Evolutionary conservation across 1,140 invertebrate genomes (phyloP).

Genomic region (Bombus pascuorum): DNA sequence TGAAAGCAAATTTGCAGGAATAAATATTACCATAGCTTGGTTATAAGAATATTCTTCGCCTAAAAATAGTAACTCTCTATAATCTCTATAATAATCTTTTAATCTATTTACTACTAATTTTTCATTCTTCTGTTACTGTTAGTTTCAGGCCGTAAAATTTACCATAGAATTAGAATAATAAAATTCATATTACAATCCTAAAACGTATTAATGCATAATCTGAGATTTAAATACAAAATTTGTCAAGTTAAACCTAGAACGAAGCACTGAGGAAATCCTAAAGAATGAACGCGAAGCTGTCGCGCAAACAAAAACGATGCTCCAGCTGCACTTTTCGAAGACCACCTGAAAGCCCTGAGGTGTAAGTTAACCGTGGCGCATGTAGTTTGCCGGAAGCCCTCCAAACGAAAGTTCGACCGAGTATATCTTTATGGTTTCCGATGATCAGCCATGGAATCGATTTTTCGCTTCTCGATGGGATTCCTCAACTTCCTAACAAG

Average conservation of each 20-base stretch:
- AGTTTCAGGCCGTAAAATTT: no score
- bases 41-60: no score
- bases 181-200: no score
- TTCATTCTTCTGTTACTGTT: no score
- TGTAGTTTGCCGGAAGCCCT: slow-evolving; percentile 2
- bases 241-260: neutral
- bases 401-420: slow-evolving; percentile 35
- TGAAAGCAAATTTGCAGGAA: no score
- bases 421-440: slow-evolving; percentile 53
- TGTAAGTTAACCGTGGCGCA: neutral
- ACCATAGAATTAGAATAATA: no score
- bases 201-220: neutral
- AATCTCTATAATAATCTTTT: no score
- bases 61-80: no score
- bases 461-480: slow-evolving; percentile 20
- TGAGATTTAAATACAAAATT: neutral
- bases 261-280: slow-evolving; percentile 30
- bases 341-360: neutral
- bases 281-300: slow-evolving; percentile 26
- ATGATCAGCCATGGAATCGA: slow-evolving; percentile 26
- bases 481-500: no score
- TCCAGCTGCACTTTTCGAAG: slow-evolving; percentile 19
- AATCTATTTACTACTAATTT: no score
- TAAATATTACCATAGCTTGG: no score
- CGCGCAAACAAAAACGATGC: slow-evolving; percentile 32